phyloP scores from a whole-genome alignment of 2,888 invertebrate genomes.

The Sesia apiformis region DNA sequence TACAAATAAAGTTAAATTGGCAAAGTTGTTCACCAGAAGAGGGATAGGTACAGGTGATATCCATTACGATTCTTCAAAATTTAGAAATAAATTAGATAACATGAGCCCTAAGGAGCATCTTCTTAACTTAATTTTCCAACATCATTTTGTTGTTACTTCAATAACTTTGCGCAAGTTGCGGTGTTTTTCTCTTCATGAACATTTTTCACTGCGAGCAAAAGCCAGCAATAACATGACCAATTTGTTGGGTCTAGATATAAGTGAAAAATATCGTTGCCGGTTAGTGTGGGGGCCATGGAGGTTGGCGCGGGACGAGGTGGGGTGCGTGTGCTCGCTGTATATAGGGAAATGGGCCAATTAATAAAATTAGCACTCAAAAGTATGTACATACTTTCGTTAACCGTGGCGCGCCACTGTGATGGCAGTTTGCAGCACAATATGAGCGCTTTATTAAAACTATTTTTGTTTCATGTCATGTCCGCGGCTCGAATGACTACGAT shows the following conservation, averaged over 20 bases:
- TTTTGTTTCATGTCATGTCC: slow-evolving; percentile 26
- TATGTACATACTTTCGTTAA: slow-evolving; percentile 13
- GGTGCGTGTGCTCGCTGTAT: slow-evolving; percentile 30
- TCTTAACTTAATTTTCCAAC: slow-evolving; percentile 1
- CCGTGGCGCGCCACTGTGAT: slow-evolving; percentile 19
- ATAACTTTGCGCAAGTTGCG: not conserved
- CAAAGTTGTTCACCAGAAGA: slow-evolving; percentile 44
- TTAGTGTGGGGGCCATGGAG: slow-evolving; percentile 19
- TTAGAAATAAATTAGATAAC: slow-evolving; percentile 41
- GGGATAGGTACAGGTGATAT: slow-evolving; percentile 49
- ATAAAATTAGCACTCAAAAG: slow-evolving; percentile 65
- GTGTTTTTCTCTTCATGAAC: not conserved
- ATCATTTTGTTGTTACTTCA: not conserved
- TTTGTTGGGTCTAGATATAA: slow-evolving; percentile 44
- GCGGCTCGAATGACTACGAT: no score
- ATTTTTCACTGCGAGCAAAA: not conserved
- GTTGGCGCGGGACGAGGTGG: slow-evolving; percentile 8
- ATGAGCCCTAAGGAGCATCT: slow-evolving; percentile 22
- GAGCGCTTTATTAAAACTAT: slow-evolving; percentile 57
- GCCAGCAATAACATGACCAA: slow-evolving; percentile 28
- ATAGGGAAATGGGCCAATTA: slow-evolving; percentile 63
- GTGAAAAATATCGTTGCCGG: slow-evolving; percentile 54
- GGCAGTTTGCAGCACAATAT: slow-evolving; percentile 11
- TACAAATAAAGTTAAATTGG: slow-evolving; percentile 73
- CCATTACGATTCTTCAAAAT: slow-evolving; percentile 43